phyloP scores from a whole-genome alignment of 1,140 invertebrate species.

The Theocolax elegans region DNA sequence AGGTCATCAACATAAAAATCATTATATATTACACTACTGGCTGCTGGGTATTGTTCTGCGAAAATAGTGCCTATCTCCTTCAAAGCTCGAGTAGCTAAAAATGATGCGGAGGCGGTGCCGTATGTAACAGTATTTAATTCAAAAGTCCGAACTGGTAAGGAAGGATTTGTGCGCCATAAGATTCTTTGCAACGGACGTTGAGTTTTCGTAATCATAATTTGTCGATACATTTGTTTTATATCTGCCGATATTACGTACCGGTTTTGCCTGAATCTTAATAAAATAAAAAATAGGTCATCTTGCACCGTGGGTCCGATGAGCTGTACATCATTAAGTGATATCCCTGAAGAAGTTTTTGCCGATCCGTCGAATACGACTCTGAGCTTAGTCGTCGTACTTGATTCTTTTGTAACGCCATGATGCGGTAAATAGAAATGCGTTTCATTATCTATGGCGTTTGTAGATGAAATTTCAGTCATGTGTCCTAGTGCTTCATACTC shows the following conservation, averaged over 20 bases:
- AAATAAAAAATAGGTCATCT: background rate
- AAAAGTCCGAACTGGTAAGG: background rate
- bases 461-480: background rate
- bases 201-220: background rate
- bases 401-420: slow-evolving; percentile 32
- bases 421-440: background rate
- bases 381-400: background rate
- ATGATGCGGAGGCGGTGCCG: slow-evolving; percentile 51
- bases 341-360: background rate
- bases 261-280: background rate
- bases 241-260: slow-evolving; percentile 6
- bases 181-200: slow-evolving; percentile 47
- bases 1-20: slow-evolving; percentile 28
- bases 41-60: background rate
- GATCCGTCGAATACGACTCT: slow-evolving; percentile 12
- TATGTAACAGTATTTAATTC: slow-evolving; percentile 42
- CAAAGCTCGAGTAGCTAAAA: slow-evolving; percentile 7
- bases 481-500: slow-evolving; percentile 1
- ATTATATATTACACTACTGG: background rate
- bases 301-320: background rate
- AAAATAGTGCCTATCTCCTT: background rate
- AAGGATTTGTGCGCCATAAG: background rate
- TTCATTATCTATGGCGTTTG: no score
- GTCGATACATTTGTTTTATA: slow-evolving; percentile 17
- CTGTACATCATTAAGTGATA: slow-evolving; percentile 1